Evolutionary conservation across 2,113 vertebrate species (phyloP).

Genomic region (Austrofundulus limnaeus): DNA sequence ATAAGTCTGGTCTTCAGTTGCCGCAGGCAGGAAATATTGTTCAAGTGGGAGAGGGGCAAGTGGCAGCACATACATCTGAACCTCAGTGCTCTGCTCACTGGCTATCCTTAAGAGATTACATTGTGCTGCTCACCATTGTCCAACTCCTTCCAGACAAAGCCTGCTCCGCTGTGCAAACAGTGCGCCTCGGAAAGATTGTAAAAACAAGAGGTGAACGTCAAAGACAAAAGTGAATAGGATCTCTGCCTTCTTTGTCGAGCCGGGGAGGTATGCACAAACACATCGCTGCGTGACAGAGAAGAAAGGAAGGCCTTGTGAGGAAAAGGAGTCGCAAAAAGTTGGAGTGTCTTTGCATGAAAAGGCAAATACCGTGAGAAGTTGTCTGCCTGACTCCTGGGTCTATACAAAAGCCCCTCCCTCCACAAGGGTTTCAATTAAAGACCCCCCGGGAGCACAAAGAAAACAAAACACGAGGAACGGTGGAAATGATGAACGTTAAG

Average conservation of each 20-base stretch:
- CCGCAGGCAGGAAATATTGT: constrained; percentile 61
- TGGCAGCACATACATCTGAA: constrained; percentile 64
- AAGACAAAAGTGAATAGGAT: constrained; percentile 69
- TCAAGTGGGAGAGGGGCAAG: constrained; percentile 62
- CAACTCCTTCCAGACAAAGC: constrained; percentile 69
- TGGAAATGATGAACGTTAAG: constrained; percentile 22
- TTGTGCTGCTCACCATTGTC: constrained; percentile 65
- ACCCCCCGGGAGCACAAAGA: constrained; percentile 46
- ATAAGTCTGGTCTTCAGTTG: too few relatives aligned
- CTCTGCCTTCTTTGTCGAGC: constrained; percentile 61
- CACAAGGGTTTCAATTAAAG: constrained; percentile 45
- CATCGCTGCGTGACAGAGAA: constrained; percentile 70
- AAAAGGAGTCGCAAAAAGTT: constrained; percentile 57
- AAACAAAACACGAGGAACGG: constrained; percentile 33
- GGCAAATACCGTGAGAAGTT: constrained; percentile 67
- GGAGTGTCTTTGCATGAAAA: constrained; percentile 66
- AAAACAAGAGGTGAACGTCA: constrained; percentile 77
- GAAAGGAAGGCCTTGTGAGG: constrained; percentile 67
- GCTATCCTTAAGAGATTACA: constrained; percentile 69
- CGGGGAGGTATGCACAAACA: constrained; percentile 74
- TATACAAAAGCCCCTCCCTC: constrained; percentile 44
- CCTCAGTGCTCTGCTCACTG: constrained; percentile 61
- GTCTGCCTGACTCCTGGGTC: constrained; percentile 45
- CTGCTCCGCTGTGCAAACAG: constrained; percentile 69
- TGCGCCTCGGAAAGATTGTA: constrained; percentile 66